Base-by-base conservation (phyloP, 1,140 invertebrate genomes). In the Drosophila trapezifrons region DNA sequence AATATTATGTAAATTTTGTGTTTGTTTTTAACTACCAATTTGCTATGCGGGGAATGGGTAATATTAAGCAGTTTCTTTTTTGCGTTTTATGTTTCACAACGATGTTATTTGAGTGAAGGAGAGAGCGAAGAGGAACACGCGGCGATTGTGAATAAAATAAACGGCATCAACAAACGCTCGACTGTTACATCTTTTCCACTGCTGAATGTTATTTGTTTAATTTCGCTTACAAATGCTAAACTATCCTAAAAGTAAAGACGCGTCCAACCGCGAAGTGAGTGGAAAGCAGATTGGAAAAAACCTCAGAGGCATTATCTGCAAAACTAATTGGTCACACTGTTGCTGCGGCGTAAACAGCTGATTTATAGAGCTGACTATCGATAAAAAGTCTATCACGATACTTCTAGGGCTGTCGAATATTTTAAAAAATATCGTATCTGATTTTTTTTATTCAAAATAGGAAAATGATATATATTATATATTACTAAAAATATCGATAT, bases 1-100 rank as follows among this genome's bases (percentile, higher is more conserved):
- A 70, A 78, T 72, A 81, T 76, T 85, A 85, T 85, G 82, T 66
- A 81, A 85, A 85, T 80, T 67, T 52, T 20, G 27, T 22, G 38
- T 38, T 29, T 46, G 32, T 29, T 56, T 13, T 75, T 27, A 66
- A 77, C 80, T 59, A 42, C 65, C 52, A 27, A 87, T 87, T 82
- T 45, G 46, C 46, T 40, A 54, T 47, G 66, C 70, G 37, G 46
- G 22, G 64, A 32, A 32, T 9, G 32, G 45, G 29, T 7, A 45
- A 45, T 40, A 42, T 73, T 52, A 60, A 66, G 56, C 32, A 40
- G 70, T 81, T 74, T 80, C 42, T 45, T 78, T 27, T 46, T 32
- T 66, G 17, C 69, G 27, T 73, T 38, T 51, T 46, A 45, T 35
- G 67, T 72, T 73, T 60, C 40, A 40, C 55, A 59, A 59, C 32